Evolutionary conservation across 2,797 vertebrate species (phyloP), one percentile per base, ranked within the genome.

Genomic region (Typhlichthys subterraneus): DNA sequence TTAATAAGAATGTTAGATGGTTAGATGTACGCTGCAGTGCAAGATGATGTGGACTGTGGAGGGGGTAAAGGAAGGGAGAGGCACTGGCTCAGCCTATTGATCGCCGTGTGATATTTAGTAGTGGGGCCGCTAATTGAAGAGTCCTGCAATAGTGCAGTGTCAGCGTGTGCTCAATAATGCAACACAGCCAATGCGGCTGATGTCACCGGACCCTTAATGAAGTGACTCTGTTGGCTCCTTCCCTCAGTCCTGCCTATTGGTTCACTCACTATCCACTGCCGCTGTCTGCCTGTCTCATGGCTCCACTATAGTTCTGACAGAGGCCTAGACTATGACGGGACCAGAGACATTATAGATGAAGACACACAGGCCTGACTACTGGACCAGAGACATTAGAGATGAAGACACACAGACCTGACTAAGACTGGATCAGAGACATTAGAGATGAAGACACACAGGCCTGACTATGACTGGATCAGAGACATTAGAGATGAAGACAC

Each of bases 141-240:
- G 81, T 84, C 86, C 63, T 78, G 86, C 85, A 88, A 88, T 85
- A 90, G 81, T 85, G 80, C 46, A 12, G 59, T 83, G 83, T 91
- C 88, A 90, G 86, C 76, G 1, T 83, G 84, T 85, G 85, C 86
- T 91, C 84, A 88, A 85, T 88, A 88, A 87, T 87, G 86, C 85
- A 89, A 66, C 71, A 63, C 75, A 84, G 79, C 76, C 77, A 54
- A 67, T 46, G 73, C 65, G 60, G 76, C 63, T 79, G 68, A 83
- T 79, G 88, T 82, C 79, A 75, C 70, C 2, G 12, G 53, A 70
- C 72, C 76, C 72, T 67, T 85, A 86, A 86, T 88, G 82, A 88
- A 86, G 77, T 65, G 77, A 80, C 80, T 81, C 69, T 15, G 66
- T 61, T 29, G 59, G 70, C 72, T 60, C 54, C 65, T 68, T 53